Evolutionary conservation across 2,113 vertebrate genomes (phyloP).

Genomic region (Peromyscus maniculatus): DNA sequence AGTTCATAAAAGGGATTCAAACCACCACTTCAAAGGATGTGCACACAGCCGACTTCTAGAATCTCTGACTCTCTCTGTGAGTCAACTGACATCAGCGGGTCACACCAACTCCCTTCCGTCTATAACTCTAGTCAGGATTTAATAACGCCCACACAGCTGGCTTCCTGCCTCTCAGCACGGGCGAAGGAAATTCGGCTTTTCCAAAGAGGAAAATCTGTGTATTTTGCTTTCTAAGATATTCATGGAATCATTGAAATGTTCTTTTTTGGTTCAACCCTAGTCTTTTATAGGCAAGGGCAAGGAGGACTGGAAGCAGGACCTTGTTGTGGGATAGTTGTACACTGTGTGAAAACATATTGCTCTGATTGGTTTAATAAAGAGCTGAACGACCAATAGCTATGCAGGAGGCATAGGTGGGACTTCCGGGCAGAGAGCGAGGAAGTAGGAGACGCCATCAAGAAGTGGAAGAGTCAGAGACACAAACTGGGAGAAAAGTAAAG

Average conservation of each 20-base stretch:
- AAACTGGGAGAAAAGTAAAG: neutral
- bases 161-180: neutral
- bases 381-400: neutral
- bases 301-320: neutral
- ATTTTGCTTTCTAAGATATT: slow-evolving; percentile 66
- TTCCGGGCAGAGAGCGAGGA: neutral
- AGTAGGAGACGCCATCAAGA: neutral
- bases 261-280: neutral
- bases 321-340: neutral
- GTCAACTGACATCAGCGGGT: slow-evolving; percentile 52
- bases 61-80: neutral
- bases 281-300: neutral
- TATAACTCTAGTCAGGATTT: neutral
- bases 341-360: neutral
- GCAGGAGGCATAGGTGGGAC: neutral
- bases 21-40: slow-evolving; percentile 63
- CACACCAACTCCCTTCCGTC: slow-evolving; percentile 15
- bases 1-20: slow-evolving; percentile 61
- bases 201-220: slow-evolving; percentile 16
- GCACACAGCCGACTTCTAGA: slow-evolving; percentile 13
- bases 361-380: neutral
- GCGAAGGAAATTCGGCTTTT: neutral
- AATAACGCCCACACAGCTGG: neutral
- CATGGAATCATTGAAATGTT: neutral
- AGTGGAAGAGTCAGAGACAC: neutral